Evolutionary conservation across 1,140 invertebrate species (phyloP).

Genomic region (Bathynomus jamesi): DNA sequence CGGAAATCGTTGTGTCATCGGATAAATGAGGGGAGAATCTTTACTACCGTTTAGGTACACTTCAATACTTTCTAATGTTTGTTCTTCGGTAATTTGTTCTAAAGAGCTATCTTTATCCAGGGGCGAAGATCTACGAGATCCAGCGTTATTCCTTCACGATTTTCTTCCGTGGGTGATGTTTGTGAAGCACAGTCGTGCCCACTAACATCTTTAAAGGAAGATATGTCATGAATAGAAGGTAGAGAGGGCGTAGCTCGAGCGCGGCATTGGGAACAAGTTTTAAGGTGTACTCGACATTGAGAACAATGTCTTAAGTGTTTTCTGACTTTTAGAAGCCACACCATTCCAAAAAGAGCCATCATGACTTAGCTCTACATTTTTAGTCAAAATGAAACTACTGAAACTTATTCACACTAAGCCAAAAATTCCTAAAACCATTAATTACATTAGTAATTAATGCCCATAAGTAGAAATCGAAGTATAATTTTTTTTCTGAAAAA

Average conservation of each 20-base stretch:
- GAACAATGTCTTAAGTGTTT: conserved; percentile 31
- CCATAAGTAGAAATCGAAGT: too few relatives aligned
- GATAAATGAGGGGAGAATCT: neutral
- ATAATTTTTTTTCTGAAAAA: too few relatives aligned
- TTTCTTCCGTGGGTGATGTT: neutral
- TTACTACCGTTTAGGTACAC: neutral
- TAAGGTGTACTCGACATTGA: conserved; percentile 30
- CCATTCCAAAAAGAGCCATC: conserved; percentile 76
- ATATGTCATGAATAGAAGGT: neutral
- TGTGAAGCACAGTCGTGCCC: neutral
- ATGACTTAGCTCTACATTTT: too few relatives aligned
- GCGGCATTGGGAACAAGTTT: conserved; percentile 27
- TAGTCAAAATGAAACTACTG: too few relatives aligned
- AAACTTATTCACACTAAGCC: too few relatives aligned
- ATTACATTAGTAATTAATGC: too few relatives aligned
- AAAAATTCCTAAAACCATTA: too few relatives aligned
- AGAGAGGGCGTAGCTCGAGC: conserved; percentile 1
- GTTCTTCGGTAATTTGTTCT: neutral
- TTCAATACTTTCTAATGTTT: neutral
- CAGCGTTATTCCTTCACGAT: neutral
- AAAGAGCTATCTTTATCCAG: neutral
- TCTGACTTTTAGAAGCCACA: conserved; percentile 56
- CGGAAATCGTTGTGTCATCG: neutral
- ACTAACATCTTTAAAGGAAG: neutral
- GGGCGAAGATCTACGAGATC: neutral